phyloP scores from a whole-genome alignment of 2,113 vertebrate species.

The Colossoma macropomum region DNA sequence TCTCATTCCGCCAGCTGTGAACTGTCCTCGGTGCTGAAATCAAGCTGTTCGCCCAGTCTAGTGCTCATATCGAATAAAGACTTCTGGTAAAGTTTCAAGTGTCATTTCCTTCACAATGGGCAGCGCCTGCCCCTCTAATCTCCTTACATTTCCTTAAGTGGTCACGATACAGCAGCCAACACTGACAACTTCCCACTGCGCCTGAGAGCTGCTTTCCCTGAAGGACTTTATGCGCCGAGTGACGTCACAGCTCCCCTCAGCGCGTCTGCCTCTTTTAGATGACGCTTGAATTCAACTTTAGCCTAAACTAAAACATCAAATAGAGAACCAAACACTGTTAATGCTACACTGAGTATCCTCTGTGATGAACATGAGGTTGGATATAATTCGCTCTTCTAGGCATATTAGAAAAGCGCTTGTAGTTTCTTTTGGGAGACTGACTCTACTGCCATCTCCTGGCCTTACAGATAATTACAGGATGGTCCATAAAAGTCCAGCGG shows the following conservation, averaged over 20 bases:
- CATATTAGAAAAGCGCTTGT: too few relatives aligned
- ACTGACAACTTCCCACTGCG: not conserved
- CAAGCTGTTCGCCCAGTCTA: constrained; percentile 6
- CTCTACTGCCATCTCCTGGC: not conserved
- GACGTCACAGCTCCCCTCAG: not conserved
- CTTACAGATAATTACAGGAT: not conserved
- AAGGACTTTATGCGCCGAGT: not conserved
- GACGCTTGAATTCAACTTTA: not conserved
- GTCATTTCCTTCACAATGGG: not conserved
- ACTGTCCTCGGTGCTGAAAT: constrained; percentile 31
- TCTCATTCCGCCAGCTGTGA: constrained; percentile 24
- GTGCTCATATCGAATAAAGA: not conserved
- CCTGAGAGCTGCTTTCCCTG: not conserved
- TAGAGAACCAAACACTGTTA: not conserved
- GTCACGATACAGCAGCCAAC: not conserved
- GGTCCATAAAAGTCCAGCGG: too few relatives aligned
- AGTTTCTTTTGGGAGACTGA: too few relatives aligned
- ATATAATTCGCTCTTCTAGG: not conserved
- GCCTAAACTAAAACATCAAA: not conserved
- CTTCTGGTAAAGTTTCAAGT: not conserved
- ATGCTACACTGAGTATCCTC: not conserved
- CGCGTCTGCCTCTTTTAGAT: not conserved
- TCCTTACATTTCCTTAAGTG: not conserved
- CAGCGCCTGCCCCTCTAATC: too few relatives aligned
- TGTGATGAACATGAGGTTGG: too few relatives aligned